Base-by-base conservation (phyloP, 1,140 invertebrate species). In the Nephila pilipes region DNA sequence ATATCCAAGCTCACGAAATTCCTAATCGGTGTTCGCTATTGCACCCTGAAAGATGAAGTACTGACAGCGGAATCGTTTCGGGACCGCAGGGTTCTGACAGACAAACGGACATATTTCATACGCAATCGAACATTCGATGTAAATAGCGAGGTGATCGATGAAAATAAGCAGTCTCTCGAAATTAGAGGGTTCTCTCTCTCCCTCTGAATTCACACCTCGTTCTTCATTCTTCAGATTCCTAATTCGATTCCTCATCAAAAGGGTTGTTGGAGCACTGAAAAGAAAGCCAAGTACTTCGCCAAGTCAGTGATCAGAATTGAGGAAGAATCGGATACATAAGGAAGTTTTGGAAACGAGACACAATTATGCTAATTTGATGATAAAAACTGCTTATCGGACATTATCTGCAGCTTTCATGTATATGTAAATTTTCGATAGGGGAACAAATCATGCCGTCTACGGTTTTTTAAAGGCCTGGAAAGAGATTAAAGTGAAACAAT, bases 171-270 rank as follows among this genome's bases (percentile, higher is more conserved):
- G 58, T 18, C 46, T 87, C 29, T 22, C 36, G 60, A 88, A 88
- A 88, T 88, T 65, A 75, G 63, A 88, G 63, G 87, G 22, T 88
- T 75, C 22, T 36, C n/a, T n/a, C n/a, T n/a, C n/a, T n/a, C n/a
- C n/a, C n/a, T n/a, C 16, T 32, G n/a, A 25, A 88, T 75, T 88
- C 65, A 55, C 87, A 75, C 87, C 63, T 88, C 87, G 87, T 88
- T 88, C 22, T 55, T 88, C 87, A 88, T 88, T 88, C n/a, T 29
- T 58, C 57, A 25, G 63, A 58, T 16, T 58, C 18, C 57, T 60
- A 58, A 85, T 58, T 20, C 83, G 83, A 85, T 60, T 63, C 57
- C n/a, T 6, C 25, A 55, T 69, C 16, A 29, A 55, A 88, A 65
- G 63, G 63, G 87, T 88, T 88, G 63, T 25, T 54, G 63, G 22